Conservation (phyloP, 2,113 vertebrate species). For the Notechis scutatus region DNA sequence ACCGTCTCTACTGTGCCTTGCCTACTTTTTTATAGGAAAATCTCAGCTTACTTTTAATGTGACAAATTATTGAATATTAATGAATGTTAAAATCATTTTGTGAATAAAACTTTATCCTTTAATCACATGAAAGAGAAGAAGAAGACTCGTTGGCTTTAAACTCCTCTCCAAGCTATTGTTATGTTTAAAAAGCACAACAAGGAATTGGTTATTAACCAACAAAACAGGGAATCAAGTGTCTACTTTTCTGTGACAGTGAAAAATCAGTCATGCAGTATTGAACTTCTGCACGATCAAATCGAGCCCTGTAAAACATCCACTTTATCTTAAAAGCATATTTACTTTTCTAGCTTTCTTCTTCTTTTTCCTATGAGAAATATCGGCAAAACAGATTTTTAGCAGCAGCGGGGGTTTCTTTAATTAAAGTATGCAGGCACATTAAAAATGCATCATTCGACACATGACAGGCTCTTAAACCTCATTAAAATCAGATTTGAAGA, state of each 20-base stretch:
- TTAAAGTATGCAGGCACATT: background rate
- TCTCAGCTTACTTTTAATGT: background rate
- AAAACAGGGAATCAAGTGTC: constrained; percentile 36
- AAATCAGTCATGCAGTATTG: constrained; percentile 30
- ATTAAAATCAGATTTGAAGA: background rate
- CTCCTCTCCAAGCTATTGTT: constrained; percentile 8
- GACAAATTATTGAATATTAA: constrained; percentile 10
- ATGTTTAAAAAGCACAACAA: constrained; percentile 33
- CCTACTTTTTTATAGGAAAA: background rate
- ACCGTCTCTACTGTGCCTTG: background rate
- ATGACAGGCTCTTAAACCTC: background rate
- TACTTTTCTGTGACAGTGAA: constrained; percentile 47
- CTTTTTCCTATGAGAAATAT: background rate
- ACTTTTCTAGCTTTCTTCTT: constrained; percentile 24
- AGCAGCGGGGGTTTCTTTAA: background rate
- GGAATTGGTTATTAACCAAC: constrained; percentile 42
- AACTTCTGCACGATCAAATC: constrained; percentile 53
- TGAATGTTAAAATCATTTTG: background rate
- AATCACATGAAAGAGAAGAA: background rate
- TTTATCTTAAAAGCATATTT: constrained; percentile 42
- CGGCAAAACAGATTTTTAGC: background rate
- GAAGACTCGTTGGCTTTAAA: background rate
- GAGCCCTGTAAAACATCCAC: constrained; percentile 40
- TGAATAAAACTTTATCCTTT: constrained; percentile 2
- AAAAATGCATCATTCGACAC: background rate